Conservation (phyloP, 2,113 vertebrate species). For the Labrus mixtus region DNA sequence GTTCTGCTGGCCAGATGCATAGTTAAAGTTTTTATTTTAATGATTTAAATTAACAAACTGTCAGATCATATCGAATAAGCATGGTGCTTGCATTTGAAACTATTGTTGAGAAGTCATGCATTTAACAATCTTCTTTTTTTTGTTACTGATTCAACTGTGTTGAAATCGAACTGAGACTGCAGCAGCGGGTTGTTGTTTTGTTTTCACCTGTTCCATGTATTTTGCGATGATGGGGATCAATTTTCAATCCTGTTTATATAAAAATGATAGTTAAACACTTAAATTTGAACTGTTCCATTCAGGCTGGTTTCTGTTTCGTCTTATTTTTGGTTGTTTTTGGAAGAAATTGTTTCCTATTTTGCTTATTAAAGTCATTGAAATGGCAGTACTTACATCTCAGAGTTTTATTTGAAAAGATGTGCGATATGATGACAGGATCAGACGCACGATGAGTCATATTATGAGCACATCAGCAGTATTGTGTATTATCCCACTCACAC, state of each 20-base stretch:
- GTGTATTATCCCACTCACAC: constrained; percentile 5
- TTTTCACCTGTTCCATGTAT: constrained; percentile 96
- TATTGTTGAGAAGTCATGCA: constrained; percentile 97
- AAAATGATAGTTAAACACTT: constrained; percentile 93
- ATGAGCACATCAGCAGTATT: too few relatives aligned
- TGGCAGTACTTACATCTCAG: constrained; percentile 90
- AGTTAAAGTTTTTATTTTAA: constrained; percentile 98
- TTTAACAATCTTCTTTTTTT: constrained; percentile 93
- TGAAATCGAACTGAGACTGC: constrained; percentile 97
- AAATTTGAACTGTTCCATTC: constrained; percentile 99
- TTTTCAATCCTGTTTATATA: constrained; percentile 99
- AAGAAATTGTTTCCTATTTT: constrained; percentile 99
- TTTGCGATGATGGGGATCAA: constrained; percentile 93
- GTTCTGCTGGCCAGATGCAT: constrained; percentile 99
- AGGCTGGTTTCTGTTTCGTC: constrained; percentile 99
- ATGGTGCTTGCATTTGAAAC: constrained; percentile 99
- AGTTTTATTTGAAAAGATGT: constrained; percentile 69
- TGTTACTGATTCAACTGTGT: constrained; percentile 99
- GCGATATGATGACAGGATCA: not conserved
- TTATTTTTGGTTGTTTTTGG: constrained; percentile 89
- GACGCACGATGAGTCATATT: not conserved
- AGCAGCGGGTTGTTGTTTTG: constrained; percentile 94
- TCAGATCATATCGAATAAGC: constrained; percentile 96
- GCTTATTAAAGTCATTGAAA: constrained; percentile 99
- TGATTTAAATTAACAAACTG: constrained; percentile 99